A percentile compares a stretch with the other conserved stretches of the same genome.
These are phyloP conservation scores for Apomyelois bistriatella DNA, from an alignment of 2,888 invertebrate species.

Conservation along the genomic window DNA sequence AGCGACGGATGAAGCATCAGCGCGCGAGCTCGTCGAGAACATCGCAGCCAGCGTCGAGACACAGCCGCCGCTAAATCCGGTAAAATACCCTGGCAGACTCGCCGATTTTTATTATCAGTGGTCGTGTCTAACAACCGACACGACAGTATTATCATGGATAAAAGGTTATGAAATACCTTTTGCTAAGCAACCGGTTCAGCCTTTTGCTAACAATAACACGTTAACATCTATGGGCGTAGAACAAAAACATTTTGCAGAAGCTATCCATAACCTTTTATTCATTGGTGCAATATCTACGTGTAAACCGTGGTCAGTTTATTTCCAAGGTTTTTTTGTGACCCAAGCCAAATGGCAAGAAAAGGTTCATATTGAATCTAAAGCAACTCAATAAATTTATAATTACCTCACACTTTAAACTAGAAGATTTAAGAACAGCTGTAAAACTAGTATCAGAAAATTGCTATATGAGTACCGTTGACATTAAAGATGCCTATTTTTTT, in stretches of 20 bases:
- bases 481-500: neutral
- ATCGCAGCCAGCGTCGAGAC: neutral
- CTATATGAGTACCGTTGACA: neutral
- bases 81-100: neutral
- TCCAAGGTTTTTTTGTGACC: neutral
- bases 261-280: neutral
- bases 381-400: neutral
- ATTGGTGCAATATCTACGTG: neutral
- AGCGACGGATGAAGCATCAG: neutral
- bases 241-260: neutral
- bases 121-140: neutral
- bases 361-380: neutral
- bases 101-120: neutral
- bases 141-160: neutral
- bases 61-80: neutral
- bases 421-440: neutral
- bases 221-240: no score
- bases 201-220: neutral
- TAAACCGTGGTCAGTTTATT: neutral
- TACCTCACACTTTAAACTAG: neutral
- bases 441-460: neutral
- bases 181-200: neutral
- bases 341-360: neutral
- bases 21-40: neutral
- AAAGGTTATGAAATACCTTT: neutral